These are phyloP conservation scores for Tetramorium simillimum DNA, from an alignment of 1,140 invertebrate species.

Conservation along the genomic window DNA sequence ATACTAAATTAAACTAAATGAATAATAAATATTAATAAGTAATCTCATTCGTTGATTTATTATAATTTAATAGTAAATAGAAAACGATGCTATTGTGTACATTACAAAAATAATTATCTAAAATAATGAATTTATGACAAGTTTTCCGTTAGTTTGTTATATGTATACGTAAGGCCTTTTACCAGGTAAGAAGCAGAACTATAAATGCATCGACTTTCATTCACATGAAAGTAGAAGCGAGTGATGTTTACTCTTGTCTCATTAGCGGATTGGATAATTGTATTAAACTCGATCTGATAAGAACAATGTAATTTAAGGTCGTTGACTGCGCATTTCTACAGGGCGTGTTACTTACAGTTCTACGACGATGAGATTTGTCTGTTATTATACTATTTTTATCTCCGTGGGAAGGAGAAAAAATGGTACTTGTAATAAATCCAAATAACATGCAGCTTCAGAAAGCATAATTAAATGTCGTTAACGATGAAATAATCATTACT, in stretches of 20 bases:
- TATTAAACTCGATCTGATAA: constrained; percentile 69
- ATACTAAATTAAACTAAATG: not conserved
- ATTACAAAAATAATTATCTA: constrained; percentile 14
- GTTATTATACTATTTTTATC: constrained; percentile 32
- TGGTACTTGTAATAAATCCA: constrained; percentile 1
- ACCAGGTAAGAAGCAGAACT: not conserved
- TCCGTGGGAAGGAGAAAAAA: not conserved
- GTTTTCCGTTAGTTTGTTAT: not conserved
- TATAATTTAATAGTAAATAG: constrained; percentile 12
- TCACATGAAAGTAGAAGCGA: constrained; percentile 39
- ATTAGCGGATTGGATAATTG: constrained; percentile 68
- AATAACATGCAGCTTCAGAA: not conserved
- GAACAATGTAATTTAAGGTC: constrained; percentile 66
- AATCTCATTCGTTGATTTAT: not conserved
- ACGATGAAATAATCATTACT: constrained; percentile 38
- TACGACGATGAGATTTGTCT: constrained; percentile 47
- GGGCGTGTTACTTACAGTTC: constrained; percentile 27
- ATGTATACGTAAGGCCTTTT: not conserved
- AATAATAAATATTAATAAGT: constrained; percentile 8
- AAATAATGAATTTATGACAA: not conserved
- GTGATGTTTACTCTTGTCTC: constrained; percentile 66
- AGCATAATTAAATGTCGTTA: constrained; percentile 8
- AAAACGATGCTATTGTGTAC: not conserved
- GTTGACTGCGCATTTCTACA: constrained; percentile 48
- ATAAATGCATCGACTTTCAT: constrained; percentile 14